Evolutionary conservation across 2,888 invertebrate species (phyloP).

Genomic region (Nephrotoma appendiculata): DNA sequence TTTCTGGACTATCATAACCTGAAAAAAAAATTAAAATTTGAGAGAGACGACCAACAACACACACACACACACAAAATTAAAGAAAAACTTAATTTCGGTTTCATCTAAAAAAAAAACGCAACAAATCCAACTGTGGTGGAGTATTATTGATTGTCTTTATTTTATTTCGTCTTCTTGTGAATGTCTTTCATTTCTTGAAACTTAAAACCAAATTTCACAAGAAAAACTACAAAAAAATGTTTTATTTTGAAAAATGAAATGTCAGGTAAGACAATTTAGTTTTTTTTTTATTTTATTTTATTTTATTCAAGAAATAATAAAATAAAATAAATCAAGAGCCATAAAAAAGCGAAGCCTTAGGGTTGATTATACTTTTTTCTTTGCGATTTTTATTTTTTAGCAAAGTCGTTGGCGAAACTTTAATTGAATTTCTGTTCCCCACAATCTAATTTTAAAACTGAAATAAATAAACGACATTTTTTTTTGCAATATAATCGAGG

Average conservation of each 20-base stretch:
- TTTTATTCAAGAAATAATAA: background rate
- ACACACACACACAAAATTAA: background rate
- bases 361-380: background rate
- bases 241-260: slow-evolving; percentile 1
- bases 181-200: background rate
- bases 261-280: slow-evolving; percentile 3
- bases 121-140: slow-evolving; percentile 4
- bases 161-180: background rate
- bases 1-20: background rate
- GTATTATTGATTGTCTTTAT: background rate
- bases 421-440: background rate
- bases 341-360: background rate
- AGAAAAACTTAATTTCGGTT: background rate
- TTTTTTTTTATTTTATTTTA: background rate
- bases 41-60: background rate
- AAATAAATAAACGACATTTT: background rate
- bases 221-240: background rate
- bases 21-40: background rate
- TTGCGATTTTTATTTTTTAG: background rate
- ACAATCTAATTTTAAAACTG: background rate
- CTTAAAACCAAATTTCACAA: background rate
- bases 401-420: background rate
- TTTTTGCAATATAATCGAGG: background rate
- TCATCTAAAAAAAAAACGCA: slow-evolving; percentile 2
- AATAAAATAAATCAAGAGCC: background rate